Percentiles rank a stretch among this genome's conserved stretches.
Evolutionary conservation across 2,888 invertebrate genomes (phyloP).

Genomic region (Schizaphis graminum): DNA sequence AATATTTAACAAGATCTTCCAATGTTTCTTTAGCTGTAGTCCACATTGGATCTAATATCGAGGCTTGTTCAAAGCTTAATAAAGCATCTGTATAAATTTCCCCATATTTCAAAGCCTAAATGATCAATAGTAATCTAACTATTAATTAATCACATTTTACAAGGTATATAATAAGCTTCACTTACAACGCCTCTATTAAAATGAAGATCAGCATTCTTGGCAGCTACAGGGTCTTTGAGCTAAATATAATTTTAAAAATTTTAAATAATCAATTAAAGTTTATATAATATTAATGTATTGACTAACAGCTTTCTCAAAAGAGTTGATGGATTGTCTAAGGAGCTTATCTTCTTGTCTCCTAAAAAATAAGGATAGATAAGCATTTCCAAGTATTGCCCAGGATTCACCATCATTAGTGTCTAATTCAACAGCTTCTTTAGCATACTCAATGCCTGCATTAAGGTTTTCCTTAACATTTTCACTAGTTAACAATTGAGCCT

Average conservation of each 20-base stretch:
- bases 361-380: slow-evolving; percentile 86
- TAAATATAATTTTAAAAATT: slow-evolving; percentile 64
- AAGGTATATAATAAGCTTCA: slow-evolving; percentile 67
- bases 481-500: slow-evolving; percentile 73
- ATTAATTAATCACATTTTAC: slow-evolving; percentile 40
- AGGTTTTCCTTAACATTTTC: slow-evolving; percentile 75
- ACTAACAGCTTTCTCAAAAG: slow-evolving; percentile 84
- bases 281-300: slow-evolving; percentile 57
- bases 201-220: slow-evolving; percentile 83
- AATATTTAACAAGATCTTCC: slow-evolving; percentile 77
- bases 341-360: slow-evolving; percentile 81
- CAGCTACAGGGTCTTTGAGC: slow-evolving; percentile 77
- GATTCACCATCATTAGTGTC: slow-evolving; percentile 85
- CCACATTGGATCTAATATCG: slow-evolving; percentile 83
- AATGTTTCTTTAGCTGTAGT: slow-evolving; percentile 77
- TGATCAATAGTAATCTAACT: slow-evolving; percentile 15
- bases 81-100: slow-evolving; percentile 82
- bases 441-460: slow-evolving; percentile 81
- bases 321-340: slow-evolving; percentile 82
- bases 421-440: slow-evolving; percentile 85
- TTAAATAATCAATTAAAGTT: background rate
- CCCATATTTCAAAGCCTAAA: slow-evolving; percentile 82
- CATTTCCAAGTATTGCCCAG: slow-evolving; percentile 88
- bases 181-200: slow-evolving; percentile 88
- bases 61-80: slow-evolving; percentile 78